Evolutionary conservation across 2,888 invertebrate species (phyloP), one percentile per base, ranked within the genome.

Genomic region (Scaptomyza flava): DNA sequence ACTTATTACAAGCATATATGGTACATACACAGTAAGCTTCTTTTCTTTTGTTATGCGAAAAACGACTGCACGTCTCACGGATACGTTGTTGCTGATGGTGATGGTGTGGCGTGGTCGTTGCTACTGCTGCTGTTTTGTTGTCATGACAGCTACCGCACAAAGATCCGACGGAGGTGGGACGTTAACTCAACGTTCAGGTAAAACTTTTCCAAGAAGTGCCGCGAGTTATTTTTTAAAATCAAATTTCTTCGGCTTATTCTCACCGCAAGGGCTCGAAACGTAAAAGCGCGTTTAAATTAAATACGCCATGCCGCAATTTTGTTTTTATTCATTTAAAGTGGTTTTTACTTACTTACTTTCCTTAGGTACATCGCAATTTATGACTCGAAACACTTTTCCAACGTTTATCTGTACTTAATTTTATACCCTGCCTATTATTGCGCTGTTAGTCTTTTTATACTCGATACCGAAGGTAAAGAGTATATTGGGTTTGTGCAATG

Each of bases 21-120:
- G 47, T 14, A 31, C n/a, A 38, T n/a, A 14, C 48, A 30, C 17
- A 20, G 61, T 69, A 78, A 87, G 81, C 76, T 61, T 81, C 81
- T 87, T 87, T 82, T 69, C 73, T 60, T 84, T 79, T 81, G 73
- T 79, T 72, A 71, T 62, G 56, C 53, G 59, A 48, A 64, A 54
- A 72, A 62, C 43, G 63, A 58, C 43, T 58, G 59, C 81, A 81
- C 75, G 66, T 75, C 61, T 57, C 52, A 48, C 54, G n/a, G 50
- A 52, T 43, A 41, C 59, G 41, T 48, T 48, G 42, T 51, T 41
- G 41, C 17, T 41, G 9, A 3, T 17, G n/a, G 59, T 6, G 41
- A 41, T 38, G 5, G 7, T 38, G 38, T 12, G 1, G 23, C 2
- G 57, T 54, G 38, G 42, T 54, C 53, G 54, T 33, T 34, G 61